These are phyloP conservation scores for Oophaga pumilio DNA, from an alignment of 2,113 vertebrate genomes.

Conservation along the genomic window DNA sequence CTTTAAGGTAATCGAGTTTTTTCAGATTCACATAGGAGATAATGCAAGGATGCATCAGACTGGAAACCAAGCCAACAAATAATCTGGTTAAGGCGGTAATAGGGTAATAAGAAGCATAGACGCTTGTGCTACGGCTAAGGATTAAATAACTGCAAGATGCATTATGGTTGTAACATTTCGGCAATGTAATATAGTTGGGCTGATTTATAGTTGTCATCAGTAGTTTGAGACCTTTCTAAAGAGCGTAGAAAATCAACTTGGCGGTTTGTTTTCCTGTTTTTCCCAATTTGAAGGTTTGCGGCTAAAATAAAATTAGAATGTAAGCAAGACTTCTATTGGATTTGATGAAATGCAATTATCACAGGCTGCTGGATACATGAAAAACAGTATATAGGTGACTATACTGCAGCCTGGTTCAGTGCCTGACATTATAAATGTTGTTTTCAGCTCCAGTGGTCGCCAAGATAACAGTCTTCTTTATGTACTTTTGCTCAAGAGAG, in stretches of 20 bases:
- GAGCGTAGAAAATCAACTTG: slow-evolving; percentile 3
- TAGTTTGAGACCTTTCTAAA: neutral
- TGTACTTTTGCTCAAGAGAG: slow-evolving; percentile 15
- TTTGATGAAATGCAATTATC: slow-evolving; percentile 48
- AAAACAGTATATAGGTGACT: slow-evolving; percentile 41
- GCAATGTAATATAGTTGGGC: slow-evolving; percentile 1
- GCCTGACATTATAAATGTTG: slow-evolving; percentile 26
- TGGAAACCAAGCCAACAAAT: slow-evolving; percentile 22
- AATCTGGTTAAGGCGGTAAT: slow-evolving; percentile 14
- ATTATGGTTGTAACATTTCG: neutral
- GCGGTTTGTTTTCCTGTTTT: neutral
- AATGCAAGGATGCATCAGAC: neutral
- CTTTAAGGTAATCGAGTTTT: slow-evolving; percentile 29
- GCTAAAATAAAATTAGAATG: slow-evolving; percentile 6
- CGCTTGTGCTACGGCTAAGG: neutral
- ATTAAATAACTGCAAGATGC: slow-evolving; percentile 10
- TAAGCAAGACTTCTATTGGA: slow-evolving; percentile 20
- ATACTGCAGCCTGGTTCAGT: slow-evolving; percentile 10
- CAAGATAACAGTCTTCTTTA: slow-evolving; percentile 36
- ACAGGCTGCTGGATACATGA: slow-evolving; percentile 33
- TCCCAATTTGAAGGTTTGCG: neutral
- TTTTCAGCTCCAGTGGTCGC: slow-evolving; percentile 41
- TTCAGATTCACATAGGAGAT: slow-evolving; percentile 4
- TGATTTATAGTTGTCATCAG: neutral
- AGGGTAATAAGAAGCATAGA: slow-evolving; percentile 22